Evolutionary conservation across 2,888 invertebrate genomes (phyloP).

Genomic region (Habroteleia sp.): DNA sequence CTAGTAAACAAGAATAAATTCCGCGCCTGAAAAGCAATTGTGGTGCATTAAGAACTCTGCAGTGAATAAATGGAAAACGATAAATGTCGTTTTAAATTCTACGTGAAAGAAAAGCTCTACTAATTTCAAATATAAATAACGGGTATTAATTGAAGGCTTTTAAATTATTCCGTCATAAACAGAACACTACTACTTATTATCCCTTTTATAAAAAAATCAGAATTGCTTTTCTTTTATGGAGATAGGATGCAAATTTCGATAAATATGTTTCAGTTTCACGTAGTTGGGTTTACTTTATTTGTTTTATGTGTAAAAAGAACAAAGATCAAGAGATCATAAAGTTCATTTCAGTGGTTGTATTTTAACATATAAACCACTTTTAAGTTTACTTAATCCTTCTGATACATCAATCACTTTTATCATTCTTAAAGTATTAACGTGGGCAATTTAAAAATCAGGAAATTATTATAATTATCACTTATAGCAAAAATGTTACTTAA

Average conservation of each 20-base stretch:
- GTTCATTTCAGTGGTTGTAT: slow-evolving; percentile 46
- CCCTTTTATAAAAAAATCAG: no score
- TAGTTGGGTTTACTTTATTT: slow-evolving; percentile 24
- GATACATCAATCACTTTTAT: slow-evolving; percentile 24
- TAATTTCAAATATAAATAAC: slow-evolving; percentile 1
- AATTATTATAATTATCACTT: no score
- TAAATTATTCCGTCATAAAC: not conserved
- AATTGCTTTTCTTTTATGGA: no score
- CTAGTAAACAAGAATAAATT: slow-evolving; percentile 19
- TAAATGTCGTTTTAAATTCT: slow-evolving; percentile 15
- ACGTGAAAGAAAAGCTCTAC: not conserved
- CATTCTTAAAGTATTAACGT: no score
- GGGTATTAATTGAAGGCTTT: not conserved
- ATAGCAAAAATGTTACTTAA: no score
- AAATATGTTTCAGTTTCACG: no score
- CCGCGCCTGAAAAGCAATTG: not conserved
- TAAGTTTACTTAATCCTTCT: slow-evolving; percentile 36
- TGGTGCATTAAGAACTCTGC: slow-evolving; percentile 2
- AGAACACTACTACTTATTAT: no score
- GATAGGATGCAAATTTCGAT: no score
- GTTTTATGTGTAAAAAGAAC: slow-evolving; percentile 23
- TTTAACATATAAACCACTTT: slow-evolving; percentile 37
- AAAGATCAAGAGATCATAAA: slow-evolving; percentile 29
- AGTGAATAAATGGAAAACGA: slow-evolving; percentile 32
- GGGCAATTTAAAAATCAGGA: no score